Evolutionary conservation across 2,888 invertebrate genomes (phyloP).

Genomic region (Gari tellinella): DNA sequence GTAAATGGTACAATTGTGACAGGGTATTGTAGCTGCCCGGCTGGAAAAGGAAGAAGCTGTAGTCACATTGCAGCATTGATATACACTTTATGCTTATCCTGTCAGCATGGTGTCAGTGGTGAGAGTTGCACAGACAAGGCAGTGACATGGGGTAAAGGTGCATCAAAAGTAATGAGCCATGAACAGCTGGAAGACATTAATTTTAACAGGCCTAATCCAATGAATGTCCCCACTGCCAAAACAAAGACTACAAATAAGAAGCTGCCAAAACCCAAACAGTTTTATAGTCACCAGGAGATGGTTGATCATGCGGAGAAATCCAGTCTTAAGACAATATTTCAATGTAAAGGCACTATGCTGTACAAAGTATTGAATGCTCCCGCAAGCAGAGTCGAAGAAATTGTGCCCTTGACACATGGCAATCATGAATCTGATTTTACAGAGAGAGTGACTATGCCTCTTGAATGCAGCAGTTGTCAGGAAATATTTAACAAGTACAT

Average conservation of each 20-base stretch:
- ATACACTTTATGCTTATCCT: constrained; percentile 34
- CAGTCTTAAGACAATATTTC: constrained; percentile 5
- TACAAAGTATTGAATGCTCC: not conserved
- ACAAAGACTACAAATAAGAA: not conserved
- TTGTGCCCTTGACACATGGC: no score
- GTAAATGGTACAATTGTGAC: constrained; percentile 4
- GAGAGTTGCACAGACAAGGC: constrained; percentile 35
- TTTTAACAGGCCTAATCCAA: constrained; percentile 13
- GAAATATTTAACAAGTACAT: constrained; percentile 19
- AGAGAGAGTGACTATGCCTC: no score
- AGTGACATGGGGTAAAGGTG: constrained; percentile 25
- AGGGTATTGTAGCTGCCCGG: constrained; percentile 32
- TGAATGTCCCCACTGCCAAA: not conserved
- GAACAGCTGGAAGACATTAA: constrained; percentile 8
- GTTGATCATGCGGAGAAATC: constrained; percentile 1
- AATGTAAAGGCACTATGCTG: constrained; percentile 26
- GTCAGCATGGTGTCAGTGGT: constrained; percentile 26
- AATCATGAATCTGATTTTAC: no score
- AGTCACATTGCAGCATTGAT: constrained; percentile 35
- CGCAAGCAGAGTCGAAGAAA: no score
- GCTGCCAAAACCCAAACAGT: constrained; percentile 18
- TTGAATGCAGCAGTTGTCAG: constrained; percentile 11
- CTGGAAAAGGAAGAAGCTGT: constrained; percentile 20
- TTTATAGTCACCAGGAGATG: constrained; percentile 14
- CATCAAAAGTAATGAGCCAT: constrained; percentile 12